Evolutionary conservation across 2,113 vertebrate species (phyloP), one percentile per base, ranked within the genome.

Genomic region (Vombatus ursinus): DNA sequence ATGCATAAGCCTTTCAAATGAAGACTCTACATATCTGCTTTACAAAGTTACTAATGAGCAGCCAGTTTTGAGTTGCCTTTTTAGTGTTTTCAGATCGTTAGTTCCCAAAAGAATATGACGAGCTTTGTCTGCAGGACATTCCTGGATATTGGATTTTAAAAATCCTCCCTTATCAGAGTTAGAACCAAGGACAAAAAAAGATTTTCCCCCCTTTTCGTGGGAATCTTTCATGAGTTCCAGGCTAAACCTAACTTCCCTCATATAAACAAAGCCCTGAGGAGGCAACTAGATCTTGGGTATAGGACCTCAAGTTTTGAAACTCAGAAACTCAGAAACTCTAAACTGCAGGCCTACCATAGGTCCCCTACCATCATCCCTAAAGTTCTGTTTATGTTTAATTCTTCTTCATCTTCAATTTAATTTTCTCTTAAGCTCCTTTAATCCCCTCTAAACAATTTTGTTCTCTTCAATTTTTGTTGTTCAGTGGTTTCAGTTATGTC

Each of bases 1-100:
- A 68, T 31, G 54, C 52, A 96, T 12, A 19, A 37, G 23, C 61
- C 93, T 68, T 95, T 92, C 93, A 95, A 90, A 94, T 54, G 50
- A 48, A 49, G 49, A 94, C 93, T 49, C 90, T 51, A n/a, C 52
- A 92, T 77, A 47, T 77, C 96, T 23, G 44, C 28, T 91, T 91
- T 92, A 23, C 54, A 50, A 90, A 90, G 61, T 93, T 93, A 93
- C 57, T 90, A 90, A 94, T 48, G 44, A 77, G 61, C 52, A 94
- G 31, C 2, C 52, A 49, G 90, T 23, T 84, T 23, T 89, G 54
- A 37, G 53, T 1, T 90, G 54, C 26, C 50, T 44, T 44, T 68
- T 61, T 89, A 52, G 61, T 6, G 16, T n/a, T 24, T 57, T 28
- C 51, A 5, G 49, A 89, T 44, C n/a, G 44, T 16, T 84, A 51